These are phyloP conservation scores for Lemur catta DNA, from an alignment of 2,797 vertebrate species.

Conservation along the genomic window DNA sequence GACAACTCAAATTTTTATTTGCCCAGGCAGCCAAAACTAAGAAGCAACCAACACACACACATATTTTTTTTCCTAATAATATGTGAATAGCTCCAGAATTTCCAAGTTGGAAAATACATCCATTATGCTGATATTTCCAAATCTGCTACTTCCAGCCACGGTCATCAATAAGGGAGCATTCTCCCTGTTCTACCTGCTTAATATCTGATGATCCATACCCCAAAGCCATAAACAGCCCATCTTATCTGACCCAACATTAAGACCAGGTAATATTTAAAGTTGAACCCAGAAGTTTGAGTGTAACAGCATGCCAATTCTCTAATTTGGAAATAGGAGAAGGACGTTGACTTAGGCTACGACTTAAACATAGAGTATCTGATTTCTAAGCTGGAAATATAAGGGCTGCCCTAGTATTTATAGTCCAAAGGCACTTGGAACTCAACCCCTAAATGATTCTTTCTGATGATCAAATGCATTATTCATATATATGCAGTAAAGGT, in stretches of 20 bases:
- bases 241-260: background rate
- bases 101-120: background rate
- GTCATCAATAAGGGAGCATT: background rate
- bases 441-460: background rate
- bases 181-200: background rate
- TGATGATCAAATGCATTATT: constrained; percentile 16
- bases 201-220: background rate
- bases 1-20: constrained; percentile 40
- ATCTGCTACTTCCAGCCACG: background rate
- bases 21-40: background rate
- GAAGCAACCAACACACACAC: constrained; percentile 3
- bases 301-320: background rate
- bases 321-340: constrained; percentile 20
- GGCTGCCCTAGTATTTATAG: background rate
- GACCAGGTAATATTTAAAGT: background rate
- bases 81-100: background rate
- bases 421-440: background rate
- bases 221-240: background rate
- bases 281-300: background rate
- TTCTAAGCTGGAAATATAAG: constrained; percentile 3
- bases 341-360: background rate
- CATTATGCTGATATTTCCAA: background rate
- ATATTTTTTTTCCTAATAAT: background rate
- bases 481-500: background rate
- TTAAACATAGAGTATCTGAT: background rate